phyloP scores from a whole-genome alignment of 1,140 invertebrate species.

The Diorhabda sublineata region DNA sequence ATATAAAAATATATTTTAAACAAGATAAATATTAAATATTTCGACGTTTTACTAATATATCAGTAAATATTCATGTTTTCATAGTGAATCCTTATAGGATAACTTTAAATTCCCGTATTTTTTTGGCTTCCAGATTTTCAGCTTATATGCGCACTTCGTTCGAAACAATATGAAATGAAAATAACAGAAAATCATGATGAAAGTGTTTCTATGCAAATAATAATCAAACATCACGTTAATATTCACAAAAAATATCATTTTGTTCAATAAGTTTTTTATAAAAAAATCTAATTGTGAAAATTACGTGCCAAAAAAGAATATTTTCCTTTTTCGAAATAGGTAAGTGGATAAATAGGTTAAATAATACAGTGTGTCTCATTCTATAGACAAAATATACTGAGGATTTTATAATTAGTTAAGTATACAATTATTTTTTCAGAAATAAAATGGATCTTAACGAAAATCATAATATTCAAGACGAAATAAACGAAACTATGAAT shows the following conservation, averaged over 20 bases:
- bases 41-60: not conserved
- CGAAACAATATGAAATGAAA: not conserved
- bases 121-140: conserved; percentile 15
- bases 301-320: not conserved
- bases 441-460: conserved; percentile 9
- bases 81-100: conserved; percentile 15
- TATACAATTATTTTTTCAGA: not conserved
- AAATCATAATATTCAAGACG: conserved; percentile 11
- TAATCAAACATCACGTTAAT: not conserved
- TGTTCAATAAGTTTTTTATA: not conserved
- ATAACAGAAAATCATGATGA: conserved; percentile 3
- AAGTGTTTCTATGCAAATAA: not conserved
- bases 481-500: conserved; percentile 13
- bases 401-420: not conserved
- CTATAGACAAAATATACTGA: not conserved
- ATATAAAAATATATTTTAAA: too few species aligned
- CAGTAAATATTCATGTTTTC: conserved; percentile 1
- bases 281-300: not conserved
- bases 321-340: not conserved
- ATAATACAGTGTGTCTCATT: not conserved
- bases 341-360: too few species aligned
- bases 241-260: not conserved
- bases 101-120: conserved; percentile 10
- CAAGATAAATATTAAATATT: too few species aligned
- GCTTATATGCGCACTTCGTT: conserved; percentile 4